Evolutionary conservation across 2,113 vertebrate species (phyloP).

Genomic region (Seriola aureovittata): DNA sequence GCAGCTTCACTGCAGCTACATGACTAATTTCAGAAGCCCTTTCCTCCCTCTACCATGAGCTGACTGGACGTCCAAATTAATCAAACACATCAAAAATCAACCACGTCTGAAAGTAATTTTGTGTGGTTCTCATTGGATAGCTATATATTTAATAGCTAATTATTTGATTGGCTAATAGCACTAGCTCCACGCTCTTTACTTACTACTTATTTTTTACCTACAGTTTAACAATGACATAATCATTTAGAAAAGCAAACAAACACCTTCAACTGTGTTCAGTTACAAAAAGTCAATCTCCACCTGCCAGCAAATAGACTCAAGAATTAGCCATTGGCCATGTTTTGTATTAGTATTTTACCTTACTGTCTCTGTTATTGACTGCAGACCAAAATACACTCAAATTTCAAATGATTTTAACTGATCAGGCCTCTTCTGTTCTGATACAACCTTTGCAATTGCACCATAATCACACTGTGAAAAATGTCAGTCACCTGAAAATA

Average conservation of each 20-base stretch:
- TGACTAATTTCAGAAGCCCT: background rate
- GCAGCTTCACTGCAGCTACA: background rate
- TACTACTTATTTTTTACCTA: too few relatives aligned
- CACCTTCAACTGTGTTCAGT: too few relatives aligned
- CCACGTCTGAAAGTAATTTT: background rate
- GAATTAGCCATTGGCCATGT: too few relatives aligned
- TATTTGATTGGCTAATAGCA: too few relatives aligned
- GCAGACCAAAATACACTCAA: background rate
- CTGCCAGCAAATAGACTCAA: background rate
- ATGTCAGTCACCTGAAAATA: conserved; percentile 18
- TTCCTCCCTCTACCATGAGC: background rate
- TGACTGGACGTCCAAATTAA: background rate
- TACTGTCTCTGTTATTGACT: background rate
- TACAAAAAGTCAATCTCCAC: background rate
- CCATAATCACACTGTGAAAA: background rate
- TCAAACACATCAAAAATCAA: background rate
- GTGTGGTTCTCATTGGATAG: too few relatives aligned
- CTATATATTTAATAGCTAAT: too few relatives aligned
- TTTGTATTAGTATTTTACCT: background rate
- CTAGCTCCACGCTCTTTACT: too few relatives aligned
- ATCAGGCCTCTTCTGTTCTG: too few relatives aligned
- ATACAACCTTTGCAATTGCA: background rate
- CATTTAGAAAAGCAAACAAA: too few relatives aligned
- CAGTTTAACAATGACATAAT: too few relatives aligned
- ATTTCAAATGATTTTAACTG: too few relatives aligned